Percentiles rank a stretch among this genome's conserved stretches.
These are phyloP conservation scores for Hippocampus abdominalis DNA, from an alignment of 2,113 vertebrate genomes.

Conservation along the genomic window DNA sequence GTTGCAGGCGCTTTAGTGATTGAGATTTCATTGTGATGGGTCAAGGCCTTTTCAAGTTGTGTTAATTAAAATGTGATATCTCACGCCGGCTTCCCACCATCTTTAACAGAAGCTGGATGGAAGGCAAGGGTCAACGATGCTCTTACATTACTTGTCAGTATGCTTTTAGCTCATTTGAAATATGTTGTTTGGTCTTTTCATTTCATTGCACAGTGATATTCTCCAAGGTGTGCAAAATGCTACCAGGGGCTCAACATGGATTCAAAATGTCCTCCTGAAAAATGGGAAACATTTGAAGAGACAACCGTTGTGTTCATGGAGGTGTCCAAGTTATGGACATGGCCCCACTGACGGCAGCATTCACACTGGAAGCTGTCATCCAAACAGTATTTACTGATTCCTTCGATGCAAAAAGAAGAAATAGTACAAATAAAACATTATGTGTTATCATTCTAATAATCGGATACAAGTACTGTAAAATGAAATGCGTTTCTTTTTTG, in stretches of 20 bases:
- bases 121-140: slow-evolving; percentile 30
- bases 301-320: background rate
- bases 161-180: slow-evolving; percentile 27
- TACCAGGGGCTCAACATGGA: background rate
- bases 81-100: slow-evolving; percentile 27
- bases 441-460: background rate
- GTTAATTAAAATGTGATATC: slow-evolving; percentile 46
- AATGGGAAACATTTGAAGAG: background rate
- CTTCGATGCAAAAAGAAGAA: background rate
- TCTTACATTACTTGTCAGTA: slow-evolving; percentile 20
- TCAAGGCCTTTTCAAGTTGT: slow-evolving; percentile 30
- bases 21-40: slow-evolving; percentile 42
- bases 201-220: slow-evolving; percentile 49
- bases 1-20: slow-evolving; percentile 35
- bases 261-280: background rate
- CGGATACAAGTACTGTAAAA: background rate
- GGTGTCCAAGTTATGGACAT: background rate
- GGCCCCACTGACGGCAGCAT: background rate
- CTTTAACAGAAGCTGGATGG: slow-evolving; percentile 31
- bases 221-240: slow-evolving; percentile 31
- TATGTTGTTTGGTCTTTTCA: slow-evolving; percentile 23
- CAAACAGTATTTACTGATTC: no score
- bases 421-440: background rate
- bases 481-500: no score
- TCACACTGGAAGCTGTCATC: background rate